phyloP scores from a whole-genome alignment of 2,888 invertebrate species.

The Pammene fasciana region DNA sequence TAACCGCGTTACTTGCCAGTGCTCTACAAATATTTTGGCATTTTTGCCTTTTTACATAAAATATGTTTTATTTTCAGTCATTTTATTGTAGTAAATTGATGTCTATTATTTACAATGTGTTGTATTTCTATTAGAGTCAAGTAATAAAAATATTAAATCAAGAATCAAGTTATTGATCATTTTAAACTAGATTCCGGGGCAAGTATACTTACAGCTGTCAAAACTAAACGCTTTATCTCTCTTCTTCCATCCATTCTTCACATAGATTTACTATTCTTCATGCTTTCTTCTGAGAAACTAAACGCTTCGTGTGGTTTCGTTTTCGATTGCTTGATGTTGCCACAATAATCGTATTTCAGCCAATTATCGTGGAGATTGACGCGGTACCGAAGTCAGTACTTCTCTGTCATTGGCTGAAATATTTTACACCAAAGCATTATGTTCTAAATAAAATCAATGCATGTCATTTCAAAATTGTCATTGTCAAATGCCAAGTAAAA shows the following conservation, averaged over 20 bases:
- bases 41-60: not conserved
- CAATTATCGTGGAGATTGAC: slow-evolving; percentile 1
- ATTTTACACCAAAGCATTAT: not conserved
- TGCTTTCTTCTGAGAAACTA: no score
- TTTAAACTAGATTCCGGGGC: slow-evolving; percentile 9
- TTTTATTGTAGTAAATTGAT: not conserved
- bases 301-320: no score
- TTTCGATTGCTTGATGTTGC: not conserved
- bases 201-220: slow-evolving; percentile 1
- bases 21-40: slow-evolving; percentile 10
- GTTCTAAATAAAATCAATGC: not conserved
- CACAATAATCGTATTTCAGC: slow-evolving; percentile 4
- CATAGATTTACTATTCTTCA: no score
- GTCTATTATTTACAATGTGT: not conserved
- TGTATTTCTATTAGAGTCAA: not conserved
- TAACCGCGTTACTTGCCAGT: slow-evolving; percentile 49
- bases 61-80: not conserved
- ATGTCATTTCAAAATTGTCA: slow-evolving; percentile 7
- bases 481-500: slow-evolving; percentile 4
- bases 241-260: not conserved
- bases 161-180: slow-evolving; percentile 4
- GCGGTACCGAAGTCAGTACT: not conserved
- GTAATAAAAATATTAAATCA: not conserved
- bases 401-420: slow-evolving; percentile 10
- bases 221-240: not conserved